Conservation (phyloP, 2,797 vertebrate genomes). For the Clarias pachynema region DNA sequence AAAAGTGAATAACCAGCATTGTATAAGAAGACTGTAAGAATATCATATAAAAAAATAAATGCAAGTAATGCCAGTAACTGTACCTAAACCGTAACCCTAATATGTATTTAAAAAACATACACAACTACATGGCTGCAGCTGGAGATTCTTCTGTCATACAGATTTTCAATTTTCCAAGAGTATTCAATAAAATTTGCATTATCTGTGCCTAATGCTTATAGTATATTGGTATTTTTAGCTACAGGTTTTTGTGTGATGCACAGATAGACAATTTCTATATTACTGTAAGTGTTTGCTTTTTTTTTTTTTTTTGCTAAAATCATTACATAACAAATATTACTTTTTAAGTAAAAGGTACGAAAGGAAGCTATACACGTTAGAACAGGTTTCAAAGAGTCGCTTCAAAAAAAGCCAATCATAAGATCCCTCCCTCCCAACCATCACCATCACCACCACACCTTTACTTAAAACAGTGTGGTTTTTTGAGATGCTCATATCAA, state of each 20-base stretch:
- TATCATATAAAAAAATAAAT: too few relatives aligned
- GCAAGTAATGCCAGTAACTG: too few relatives aligned
- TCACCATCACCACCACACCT: slow-evolving; percentile 7
- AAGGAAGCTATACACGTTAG: slow-evolving; percentile 39
- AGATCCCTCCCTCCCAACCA: slow-evolving; percentile 11
- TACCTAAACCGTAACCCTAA: neutral
- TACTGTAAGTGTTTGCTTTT: neutral
- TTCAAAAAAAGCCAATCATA: slow-evolving; percentile 46
- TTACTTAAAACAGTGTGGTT: slow-evolving; percentile 28
- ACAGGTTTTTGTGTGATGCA: neutral
- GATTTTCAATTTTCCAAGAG: neutral
- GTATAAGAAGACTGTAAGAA: neutral
- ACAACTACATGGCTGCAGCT: neutral
- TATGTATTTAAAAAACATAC: neutral
- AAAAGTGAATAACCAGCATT: neutral
- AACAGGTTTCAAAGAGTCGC: slow-evolving; percentile 47
- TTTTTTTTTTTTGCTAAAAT: neutral
- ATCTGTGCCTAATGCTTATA: neutral
- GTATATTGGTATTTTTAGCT: neutral
- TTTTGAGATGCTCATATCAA: slow-evolving; percentile 30
- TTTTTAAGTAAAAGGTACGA: neutral
- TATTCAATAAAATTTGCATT: slow-evolving; percentile 19
- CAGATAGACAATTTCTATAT: neutral
- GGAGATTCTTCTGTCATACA: neutral
- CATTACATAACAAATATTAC: neutral